Evolutionary conservation across 1,140 invertebrate species (phyloP).

Genomic region (Chionoecetes opilio): DNA sequence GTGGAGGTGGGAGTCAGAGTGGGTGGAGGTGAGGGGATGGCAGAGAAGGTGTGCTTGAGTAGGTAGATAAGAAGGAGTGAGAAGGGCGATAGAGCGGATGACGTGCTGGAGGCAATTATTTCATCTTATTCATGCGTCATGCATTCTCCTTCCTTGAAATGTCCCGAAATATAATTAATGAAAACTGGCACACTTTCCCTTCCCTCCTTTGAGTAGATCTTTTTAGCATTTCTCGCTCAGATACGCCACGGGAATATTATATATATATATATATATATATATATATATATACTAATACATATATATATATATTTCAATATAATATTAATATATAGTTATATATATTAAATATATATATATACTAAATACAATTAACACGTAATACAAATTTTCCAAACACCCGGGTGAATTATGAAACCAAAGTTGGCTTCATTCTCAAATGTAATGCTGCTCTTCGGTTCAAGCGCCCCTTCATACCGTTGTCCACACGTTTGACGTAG

Average conservation of each 20-base stretch:
- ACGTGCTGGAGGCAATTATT: background rate
- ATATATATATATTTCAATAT: background rate
- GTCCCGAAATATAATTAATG: background rate
- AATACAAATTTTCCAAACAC: background rate
- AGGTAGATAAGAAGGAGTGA: too few relatives aligned
- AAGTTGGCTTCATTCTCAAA: background rate
- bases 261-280: too few relatives aligned
- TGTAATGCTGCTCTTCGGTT: background rate
- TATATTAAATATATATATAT: background rate
- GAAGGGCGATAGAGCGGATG: background rate
- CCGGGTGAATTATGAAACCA: background rate
- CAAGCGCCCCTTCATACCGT: background rate
- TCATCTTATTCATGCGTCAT: too few relatives aligned
- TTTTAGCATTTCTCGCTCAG: background rate
- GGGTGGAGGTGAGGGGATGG: too few relatives aligned
- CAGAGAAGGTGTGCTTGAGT: too few relatives aligned
- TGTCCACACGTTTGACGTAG: background rate
- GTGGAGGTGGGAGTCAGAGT: too few relatives aligned
- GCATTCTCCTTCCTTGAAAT: too few relatives aligned
- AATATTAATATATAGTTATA: too few relatives aligned
- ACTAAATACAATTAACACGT: background rate
- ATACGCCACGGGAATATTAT: background rate
- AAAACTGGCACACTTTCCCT: background rate
- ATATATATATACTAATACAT: background rate
- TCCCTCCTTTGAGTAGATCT: background rate